Evolutionary conservation across 2,113 vertebrate genomes (phyloP).

Genomic region (Turdus rufiventris): DNA sequence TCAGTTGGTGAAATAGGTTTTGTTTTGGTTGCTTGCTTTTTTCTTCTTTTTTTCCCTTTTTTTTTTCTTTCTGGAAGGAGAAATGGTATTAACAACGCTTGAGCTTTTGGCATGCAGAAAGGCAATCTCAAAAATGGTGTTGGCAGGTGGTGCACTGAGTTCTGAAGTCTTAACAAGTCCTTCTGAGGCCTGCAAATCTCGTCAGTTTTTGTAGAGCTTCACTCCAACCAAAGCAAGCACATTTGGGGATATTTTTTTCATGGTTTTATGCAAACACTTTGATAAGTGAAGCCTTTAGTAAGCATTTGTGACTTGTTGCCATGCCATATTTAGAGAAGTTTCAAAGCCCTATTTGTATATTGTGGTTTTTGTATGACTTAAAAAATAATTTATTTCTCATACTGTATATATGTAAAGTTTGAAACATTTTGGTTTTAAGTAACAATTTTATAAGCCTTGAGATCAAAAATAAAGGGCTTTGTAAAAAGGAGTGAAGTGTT

Average conservation of each 20-base stretch:
- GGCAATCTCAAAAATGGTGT: not conserved
- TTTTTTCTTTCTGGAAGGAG: not conserved
- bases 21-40: not conserved
- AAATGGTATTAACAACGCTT: not conserved
- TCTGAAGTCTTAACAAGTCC: not conserved
- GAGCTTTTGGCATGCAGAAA: not conserved
- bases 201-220: not conserved
- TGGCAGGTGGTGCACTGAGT: not conserved
- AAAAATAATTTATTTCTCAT: slow-evolving; percentile 75
- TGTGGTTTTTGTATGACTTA: slow-evolving; percentile 62
- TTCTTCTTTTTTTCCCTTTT: too few relatives aligned
- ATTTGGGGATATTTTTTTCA: not conserved
- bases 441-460: slow-evolving; percentile 52
- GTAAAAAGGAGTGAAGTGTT: not conserved
- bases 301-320: slow-evolving; percentile 16
- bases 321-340: slow-evolving; percentile 20
- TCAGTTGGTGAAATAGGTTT: not conserved
- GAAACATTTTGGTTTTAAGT: not conserved
- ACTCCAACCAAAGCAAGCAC: slow-evolving; percentile 49
- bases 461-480: slow-evolving; percentile 51
- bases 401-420: slow-evolving; percentile 72
- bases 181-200: not conserved
- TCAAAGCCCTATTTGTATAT: slow-evolving; percentile 73
- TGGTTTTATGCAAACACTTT: not conserved
- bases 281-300: not conserved